Evolutionary conservation across 2,113 vertebrate genomes (phyloP), one percentile per base, ranked within the genome.

Genomic region (Amblyopsis rosae): DNA sequence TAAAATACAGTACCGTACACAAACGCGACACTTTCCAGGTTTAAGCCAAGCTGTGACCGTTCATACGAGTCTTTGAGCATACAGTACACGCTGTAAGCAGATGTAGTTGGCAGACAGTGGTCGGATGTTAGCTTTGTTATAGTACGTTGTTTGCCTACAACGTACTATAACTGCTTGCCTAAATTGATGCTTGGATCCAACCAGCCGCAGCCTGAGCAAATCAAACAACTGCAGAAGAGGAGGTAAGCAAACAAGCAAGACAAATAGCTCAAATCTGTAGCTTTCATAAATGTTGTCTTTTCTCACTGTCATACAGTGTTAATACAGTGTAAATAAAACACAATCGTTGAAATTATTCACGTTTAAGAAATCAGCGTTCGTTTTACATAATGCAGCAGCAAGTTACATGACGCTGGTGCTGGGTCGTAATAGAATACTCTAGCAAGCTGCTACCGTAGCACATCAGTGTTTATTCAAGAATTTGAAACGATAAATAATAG

Each of bases 151-250:
- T 72, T 41, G 48, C 15, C 4, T 0, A 62, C 50, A 51, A 47
- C 16, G 51, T 0, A 51, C 41, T 15, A 51, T 0, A 58, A 68
- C 74, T 4, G 65, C 81, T 84, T 78, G 84, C 80, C 59, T 85
- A 83, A 89, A 72, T 56, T 60, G 67, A 84, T 70, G 83, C 66
- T 68, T 64, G 78, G 82, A 82, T 75, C 76, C 4, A 72, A 50
- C 66, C 9, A 75, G 62, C 64, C 71, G 67, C 67, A 69, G 67
- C 57, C 35, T 16, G 46, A 41, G 62, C 76, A 76, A 17, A 70
- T 79, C 73, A 68, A 76, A 83, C 76, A 65, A 73, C 86, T 72
- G 82, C 83, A 78, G 81, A 67, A 63, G 53, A 67, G 41, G 75
- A 87, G 88, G 90, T 90, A 55, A 85, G 87, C 63, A 2, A 53